Evolutionary conservation across 2,113 vertebrate species (phyloP), one percentile per base, ranked within the genome.

Genomic region (Pterocles burchelli): DNA sequence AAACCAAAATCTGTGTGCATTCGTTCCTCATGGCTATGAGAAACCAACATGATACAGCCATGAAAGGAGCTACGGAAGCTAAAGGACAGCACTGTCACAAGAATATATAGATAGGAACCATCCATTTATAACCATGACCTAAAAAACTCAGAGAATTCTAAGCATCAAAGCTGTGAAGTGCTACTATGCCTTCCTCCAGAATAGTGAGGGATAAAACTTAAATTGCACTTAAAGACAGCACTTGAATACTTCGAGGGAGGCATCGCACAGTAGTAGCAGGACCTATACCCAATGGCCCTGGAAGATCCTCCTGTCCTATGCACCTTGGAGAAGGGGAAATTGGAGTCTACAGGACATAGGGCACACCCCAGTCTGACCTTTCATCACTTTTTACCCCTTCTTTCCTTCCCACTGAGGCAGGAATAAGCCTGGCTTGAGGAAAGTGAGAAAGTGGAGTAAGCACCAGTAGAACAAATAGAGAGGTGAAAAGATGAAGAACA

Each of bases 131-230:
- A 36, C n/a, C 10, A 38, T 7, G 16, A 57, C 16, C 58, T 65
- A 41, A 29, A 83, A 95, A 95, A 91, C 11, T 24, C 33, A 24
- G n/a, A 85, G 28, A 90, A 66, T 51, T 94, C 67, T 62, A 49
- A 84, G 15, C 80, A 43, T 77, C 24, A 33, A 66, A 84, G 43
- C 21, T 90, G 43, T 43, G 31, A 92, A 70, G 28, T 54, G 55
- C 7, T 84, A 46, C 48, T 77, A 20, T 45, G 54, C 25, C 55
- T 74, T 86, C 24, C 54, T 61, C 28, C 24, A 49, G 45, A 26
- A 28, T 13, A 54, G 29, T 9, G 14, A 86, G 34, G 16, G 9
- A 43, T 46, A 61, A 85, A 82, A 83, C 17, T 67, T 25, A 48
- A 79, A 85, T 20, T 90, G 49, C 33, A 33, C 29, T 57, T 58